Conservation (phyloP, 2,888 invertebrate genomes). For the Ferrisia virgata region DNA sequence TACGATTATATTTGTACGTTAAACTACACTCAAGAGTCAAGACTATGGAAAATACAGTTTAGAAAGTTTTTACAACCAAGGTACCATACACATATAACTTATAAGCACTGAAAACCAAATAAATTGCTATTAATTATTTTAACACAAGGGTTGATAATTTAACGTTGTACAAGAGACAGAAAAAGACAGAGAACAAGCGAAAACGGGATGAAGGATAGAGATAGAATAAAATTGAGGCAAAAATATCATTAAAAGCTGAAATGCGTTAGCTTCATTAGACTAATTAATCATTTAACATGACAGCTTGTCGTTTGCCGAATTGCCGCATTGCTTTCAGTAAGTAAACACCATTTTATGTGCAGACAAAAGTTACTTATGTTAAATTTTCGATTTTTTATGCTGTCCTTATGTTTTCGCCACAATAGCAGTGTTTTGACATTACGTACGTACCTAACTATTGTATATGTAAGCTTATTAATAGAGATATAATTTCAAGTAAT, state of each 20-base stretch:
- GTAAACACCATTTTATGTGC: neutral
- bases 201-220: no score
- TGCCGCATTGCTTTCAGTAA: neutral
- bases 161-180: neutral
- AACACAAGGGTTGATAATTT: neutral
- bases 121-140: neutral
- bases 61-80: neutral
- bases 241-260: slow-evolving; percentile 6
- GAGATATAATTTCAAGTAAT: no score
- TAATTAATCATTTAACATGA: slow-evolving; percentile 32
- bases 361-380: neutral
- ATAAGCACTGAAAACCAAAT: neutral
- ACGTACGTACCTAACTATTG: no score
- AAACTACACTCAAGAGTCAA: neutral
- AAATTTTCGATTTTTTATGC: neutral
- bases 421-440: neutral
- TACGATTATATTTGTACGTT: neutral
- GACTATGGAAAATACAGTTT: neutral
- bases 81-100: neutral
- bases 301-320: slow-evolving; percentile 10
- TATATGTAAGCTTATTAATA: no score
- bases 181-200: no score
- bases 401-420: neutral
- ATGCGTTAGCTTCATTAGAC: neutral
- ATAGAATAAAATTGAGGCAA: neutral